A percentile compares a stretch with the other conserved stretches of the same genome.
These are phyloP conservation scores for Artemia sp. DNA, from an alignment of 2,888 invertebrate genomes.

Conservation along the genomic window DNA sequence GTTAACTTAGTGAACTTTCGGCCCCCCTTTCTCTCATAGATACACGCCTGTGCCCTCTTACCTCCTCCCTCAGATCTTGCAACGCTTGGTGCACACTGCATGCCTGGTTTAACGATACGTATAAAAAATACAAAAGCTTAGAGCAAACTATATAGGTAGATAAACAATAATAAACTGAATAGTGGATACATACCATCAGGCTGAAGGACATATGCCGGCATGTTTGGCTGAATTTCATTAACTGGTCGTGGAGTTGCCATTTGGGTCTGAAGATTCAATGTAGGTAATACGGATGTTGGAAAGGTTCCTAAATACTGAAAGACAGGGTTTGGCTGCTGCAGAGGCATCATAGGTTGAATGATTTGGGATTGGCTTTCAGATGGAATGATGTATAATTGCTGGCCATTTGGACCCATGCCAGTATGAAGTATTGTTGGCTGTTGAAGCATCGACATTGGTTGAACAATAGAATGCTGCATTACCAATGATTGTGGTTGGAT, in stretches of 20 bases:
- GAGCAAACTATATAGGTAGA: no score
- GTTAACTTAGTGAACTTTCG: no score
- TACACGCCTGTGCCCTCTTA: no score
- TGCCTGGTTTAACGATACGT: no score
- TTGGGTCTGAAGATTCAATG: not conserved
- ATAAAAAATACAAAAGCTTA: no score
- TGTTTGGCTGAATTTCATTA: no score
- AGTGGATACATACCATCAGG: not conserved
- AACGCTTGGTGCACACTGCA: no score
- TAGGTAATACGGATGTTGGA: not conserved
- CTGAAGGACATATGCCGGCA: not conserved
- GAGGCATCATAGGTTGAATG: slow-evolving; percentile 9
- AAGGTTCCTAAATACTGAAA: slow-evolving; percentile 4
- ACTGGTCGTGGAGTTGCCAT: no score
- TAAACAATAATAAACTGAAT: no score
- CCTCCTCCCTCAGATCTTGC: no score
- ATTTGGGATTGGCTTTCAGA: not conserved
- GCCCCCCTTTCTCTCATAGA: no score
- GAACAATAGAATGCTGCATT: not conserved
- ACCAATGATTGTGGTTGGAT: not conserved
- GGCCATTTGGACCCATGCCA: slow-evolving; percentile 2
- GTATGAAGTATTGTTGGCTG: slow-evolving; percentile 4
- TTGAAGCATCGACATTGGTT: not conserved
- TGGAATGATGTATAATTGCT: slow-evolving; percentile 5
- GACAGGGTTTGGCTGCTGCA: not conserved